Percentiles rank a stretch among this genome's conserved stretches.
These are phyloP conservation scores for Xiphophorus hellerii DNA, from an alignment of 2,113 vertebrate species.

Conservation along the genomic window DNA sequence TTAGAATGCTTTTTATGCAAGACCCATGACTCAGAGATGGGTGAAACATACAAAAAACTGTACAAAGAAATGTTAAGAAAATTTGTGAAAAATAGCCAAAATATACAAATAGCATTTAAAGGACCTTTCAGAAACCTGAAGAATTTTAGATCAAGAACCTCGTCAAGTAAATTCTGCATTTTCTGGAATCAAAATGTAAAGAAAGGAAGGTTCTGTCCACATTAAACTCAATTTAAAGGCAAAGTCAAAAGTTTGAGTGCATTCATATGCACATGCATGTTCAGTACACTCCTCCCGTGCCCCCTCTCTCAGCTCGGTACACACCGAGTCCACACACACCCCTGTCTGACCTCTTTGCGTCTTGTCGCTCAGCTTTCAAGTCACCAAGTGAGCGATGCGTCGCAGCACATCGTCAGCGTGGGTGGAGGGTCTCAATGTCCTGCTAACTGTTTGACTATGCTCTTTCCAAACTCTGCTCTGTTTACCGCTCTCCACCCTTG, in stretches of 20 bases:
- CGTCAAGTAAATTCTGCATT: neutral
- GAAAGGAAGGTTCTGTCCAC: neutral
- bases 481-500: conserved; percentile 22
- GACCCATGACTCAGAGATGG: no score
- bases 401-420: conserved; percentile 36
- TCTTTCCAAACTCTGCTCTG: conserved; percentile 20
- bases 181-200: neutral
- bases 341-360: conserved; percentile 53
- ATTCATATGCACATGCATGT: neutral
- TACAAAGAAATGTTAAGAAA: no score
- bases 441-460: conserved; percentile 69
- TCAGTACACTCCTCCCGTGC: neutral
- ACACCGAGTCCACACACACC: conserved; percentile 5
- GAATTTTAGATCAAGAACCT: neutral
- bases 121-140: no score
- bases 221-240: neutral
- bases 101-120: neutral
- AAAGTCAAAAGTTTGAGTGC: neutral
- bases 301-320: neutral
- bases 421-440: conserved; percentile 59
- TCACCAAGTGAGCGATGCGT: conserved; percentile 60
- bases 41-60: no score
- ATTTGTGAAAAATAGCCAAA: neutral
- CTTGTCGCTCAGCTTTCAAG: conserved; percentile 60
- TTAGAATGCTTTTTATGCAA: no score